Percentiles rank a stretch among this genome's conserved stretches.
Evolutionary conservation across 2,888 invertebrate species (phyloP).

Genomic region (Brachycybe producta): DNA sequence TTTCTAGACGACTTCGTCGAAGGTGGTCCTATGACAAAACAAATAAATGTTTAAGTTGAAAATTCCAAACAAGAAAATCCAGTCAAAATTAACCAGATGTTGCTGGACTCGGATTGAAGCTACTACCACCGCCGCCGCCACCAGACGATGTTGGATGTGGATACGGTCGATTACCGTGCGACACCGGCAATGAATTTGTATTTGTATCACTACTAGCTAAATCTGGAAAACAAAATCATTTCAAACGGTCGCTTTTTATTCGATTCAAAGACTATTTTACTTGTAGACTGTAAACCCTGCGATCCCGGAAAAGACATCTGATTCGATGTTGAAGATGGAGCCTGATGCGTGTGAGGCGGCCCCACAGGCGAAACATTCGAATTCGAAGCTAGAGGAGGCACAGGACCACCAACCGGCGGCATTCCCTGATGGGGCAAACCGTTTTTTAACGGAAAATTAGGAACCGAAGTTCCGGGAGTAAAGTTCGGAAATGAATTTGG

Average conservation of each 20-base stretch:
- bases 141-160: neutral
- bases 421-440: neutral
- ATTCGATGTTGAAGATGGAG: too few species aligned
- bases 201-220: too few species aligned
- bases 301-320: too few species aligned
- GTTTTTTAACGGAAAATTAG: too few species aligned
- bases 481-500: neutral
- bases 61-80: neutral
- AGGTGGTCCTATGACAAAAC: slow-evolving; percentile 27
- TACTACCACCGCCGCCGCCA: neutral
- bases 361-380: too few species aligned
- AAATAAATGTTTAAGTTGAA: neutral
- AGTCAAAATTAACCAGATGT: slow-evolving; percentile 4
- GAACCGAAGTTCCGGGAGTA: too few species aligned
- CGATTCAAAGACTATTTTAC: too few species aligned
- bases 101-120: neutral
- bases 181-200: neutral
- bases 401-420: neutral
- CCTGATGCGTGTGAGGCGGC: too few species aligned
- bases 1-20: slow-evolving; percentile 37
- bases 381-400: too few species aligned
- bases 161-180: neutral
- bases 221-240: too few species aligned
- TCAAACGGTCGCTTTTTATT: too few species aligned
- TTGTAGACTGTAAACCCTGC: too few species aligned